phyloP scores from a whole-genome alignment of 2,797 vertebrate genomes.

The Lepus townsendii region DNA sequence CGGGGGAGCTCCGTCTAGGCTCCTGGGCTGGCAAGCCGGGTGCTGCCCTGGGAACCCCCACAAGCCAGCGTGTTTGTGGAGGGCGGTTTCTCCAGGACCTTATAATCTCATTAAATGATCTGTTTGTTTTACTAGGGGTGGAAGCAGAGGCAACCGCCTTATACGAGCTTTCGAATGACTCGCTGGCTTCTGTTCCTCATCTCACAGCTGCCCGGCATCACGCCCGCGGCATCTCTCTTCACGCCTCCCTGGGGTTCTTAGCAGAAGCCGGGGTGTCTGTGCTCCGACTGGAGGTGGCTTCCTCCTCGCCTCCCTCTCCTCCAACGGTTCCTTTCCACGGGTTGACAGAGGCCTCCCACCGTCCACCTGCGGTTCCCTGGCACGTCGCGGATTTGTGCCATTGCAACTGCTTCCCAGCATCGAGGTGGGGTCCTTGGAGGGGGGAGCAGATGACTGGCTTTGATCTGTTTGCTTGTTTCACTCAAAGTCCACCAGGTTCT shows the following conservation, averaged over 20 bases:
- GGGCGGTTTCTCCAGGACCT: not conserved
- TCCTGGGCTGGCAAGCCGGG: not conserved
- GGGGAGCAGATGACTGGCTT: not conserved
- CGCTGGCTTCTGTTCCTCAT: not conserved
- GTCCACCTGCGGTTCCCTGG: not conserved
- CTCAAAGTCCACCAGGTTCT: not conserved
- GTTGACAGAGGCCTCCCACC: not conserved
- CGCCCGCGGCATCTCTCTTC: not conserved
- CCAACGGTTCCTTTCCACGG: not conserved
- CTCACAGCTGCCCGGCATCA: not conserved
- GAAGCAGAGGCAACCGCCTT: not conserved
- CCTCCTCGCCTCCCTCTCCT: not conserved
- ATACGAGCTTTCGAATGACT: not conserved
- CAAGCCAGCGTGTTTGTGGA: not conserved
- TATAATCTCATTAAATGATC: conserved; percentile 12
- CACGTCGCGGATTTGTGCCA: not conserved
- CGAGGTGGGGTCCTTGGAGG: too few species aligned
- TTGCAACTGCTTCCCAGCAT: not conserved
- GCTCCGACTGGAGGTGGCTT: not conserved
- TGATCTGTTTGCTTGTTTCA: not conserved
- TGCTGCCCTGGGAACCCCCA: not conserved
- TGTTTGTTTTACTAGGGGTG: conserved; percentile 9
- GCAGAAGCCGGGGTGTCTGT: not conserved
- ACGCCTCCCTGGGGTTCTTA: not conserved
- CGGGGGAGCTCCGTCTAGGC: not conserved